Evolutionary conservation across 2,888 invertebrate species (phyloP).

Genomic region (Luperina nickerlii): DNA sequence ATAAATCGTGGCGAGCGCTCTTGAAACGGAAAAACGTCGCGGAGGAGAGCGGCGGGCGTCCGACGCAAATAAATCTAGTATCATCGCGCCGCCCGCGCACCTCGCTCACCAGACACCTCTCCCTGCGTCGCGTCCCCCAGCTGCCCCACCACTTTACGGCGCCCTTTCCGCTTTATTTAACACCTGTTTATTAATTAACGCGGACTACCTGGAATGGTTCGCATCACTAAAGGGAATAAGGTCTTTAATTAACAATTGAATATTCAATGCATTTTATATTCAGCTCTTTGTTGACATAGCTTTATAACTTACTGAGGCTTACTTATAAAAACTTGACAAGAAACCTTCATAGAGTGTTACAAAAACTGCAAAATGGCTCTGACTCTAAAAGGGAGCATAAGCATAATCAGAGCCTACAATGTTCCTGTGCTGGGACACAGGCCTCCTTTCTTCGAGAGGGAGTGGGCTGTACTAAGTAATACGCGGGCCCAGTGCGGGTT

Average conservation of each 20-base stretch:
- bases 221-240: conserved; percentile 27
- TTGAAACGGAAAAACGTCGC: conserved; percentile 52
- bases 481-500: too few species aligned
- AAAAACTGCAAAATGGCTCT: not conserved
- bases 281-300: conserved; percentile 12
- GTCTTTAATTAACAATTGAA: conserved; percentile 11
- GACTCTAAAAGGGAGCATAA: not conserved
- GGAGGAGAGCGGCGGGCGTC: conserved; percentile 18
- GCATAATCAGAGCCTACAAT: too few species aligned
- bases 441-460: not conserved
- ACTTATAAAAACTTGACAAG: not conserved
- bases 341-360: not conserved
- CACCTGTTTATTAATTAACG: conserved; percentile 66
- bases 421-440: too few species aligned
- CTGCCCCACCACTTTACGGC: not conserved
- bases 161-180: conserved; percentile 15
- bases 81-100: conserved; percentile 22
- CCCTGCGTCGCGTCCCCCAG: not conserved
- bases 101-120: not conserved
- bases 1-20: conserved; percentile 54
- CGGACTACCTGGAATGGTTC: conserved; percentile 42
- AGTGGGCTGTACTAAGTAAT: not conserved
- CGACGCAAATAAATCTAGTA: conserved; percentile 65
- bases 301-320: conserved; percentile 11
- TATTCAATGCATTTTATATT: conserved; percentile 11